Percentiles rank a stretch among this genome's conserved stretches.
These are phyloP conservation scores for Cheilosia soror DNA, from an alignment of 2,888 invertebrate genomes.

Conservation along the genomic window DNA sequence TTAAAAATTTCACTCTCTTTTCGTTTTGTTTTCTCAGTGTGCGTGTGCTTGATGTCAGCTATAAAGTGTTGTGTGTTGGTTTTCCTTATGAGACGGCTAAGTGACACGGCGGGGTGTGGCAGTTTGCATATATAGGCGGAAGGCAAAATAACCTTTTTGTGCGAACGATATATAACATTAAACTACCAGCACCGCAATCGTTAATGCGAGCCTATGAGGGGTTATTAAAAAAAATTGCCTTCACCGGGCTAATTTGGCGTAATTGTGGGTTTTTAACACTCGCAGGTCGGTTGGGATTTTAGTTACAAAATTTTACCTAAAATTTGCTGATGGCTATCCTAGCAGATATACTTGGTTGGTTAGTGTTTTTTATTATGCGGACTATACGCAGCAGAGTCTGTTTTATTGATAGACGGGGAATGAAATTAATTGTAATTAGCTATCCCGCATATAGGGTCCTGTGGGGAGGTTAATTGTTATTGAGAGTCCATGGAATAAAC, in stretches of 20 bases:
- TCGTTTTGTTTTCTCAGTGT: slow-evolving; percentile 25
- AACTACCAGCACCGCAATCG: slow-evolving; percentile 32
- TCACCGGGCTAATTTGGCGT: slow-evolving; percentile 37
- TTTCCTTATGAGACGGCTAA: slow-evolving; percentile 23
- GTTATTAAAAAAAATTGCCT: slow-evolving; percentile 32
- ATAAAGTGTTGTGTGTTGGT: slow-evolving; percentile 46
- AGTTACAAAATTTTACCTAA: background rate
- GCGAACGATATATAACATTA: slow-evolving; percentile 9
- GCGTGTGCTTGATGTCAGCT: slow-evolving; percentile 38
- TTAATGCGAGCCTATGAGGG: slow-evolving; percentile 29
- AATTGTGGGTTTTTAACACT: slow-evolving; percentile 45
- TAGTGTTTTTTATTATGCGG: background rate
- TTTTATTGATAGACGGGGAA: background rate
- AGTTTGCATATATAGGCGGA: slow-evolving; percentile 26
- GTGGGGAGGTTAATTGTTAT: slow-evolving; percentile 14
- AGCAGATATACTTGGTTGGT: background rate
- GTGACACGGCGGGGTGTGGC: slow-evolving; percentile 48
- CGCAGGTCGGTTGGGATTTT: slow-evolving; percentile 11
- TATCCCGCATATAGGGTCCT: slow-evolving; percentile 3
- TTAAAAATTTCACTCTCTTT: slow-evolving; percentile 45
- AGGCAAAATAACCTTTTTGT: slow-evolving; percentile 23
- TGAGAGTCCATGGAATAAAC: slow-evolving; percentile 2
- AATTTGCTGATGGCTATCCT: slow-evolving; percentile 5
- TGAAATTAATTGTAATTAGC: slow-evolving; percentile 20
- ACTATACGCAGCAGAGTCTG: background rate